Evolutionary conservation across 2,888 invertebrate species (phyloP), one percentile per base, ranked within the genome.

Genomic region (Balanococcus diminutus): DNA sequence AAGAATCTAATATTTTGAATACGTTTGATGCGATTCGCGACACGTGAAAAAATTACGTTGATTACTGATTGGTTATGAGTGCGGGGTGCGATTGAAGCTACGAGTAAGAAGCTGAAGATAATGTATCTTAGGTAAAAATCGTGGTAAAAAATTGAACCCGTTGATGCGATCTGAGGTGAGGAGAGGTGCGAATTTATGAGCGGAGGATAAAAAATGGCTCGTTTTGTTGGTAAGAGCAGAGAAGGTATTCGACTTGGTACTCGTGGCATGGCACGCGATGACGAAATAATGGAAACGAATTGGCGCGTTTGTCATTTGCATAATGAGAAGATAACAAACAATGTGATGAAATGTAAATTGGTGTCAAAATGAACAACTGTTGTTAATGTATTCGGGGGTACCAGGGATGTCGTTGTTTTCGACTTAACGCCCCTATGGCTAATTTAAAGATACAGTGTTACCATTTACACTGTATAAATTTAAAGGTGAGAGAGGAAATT

Each of bases 321-420:
- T 84, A 84, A 84, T 84, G 31, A 84, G 84, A 84, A 84, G 72
- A 75, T 75, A 79, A 42, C 84, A 84, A 84, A 84, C 84, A 75
- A 75, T 84, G 31, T 46, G 84, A 84, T 82, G 82, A 84, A 84
- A 84, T 84, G 84, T 72, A 84, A 84, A 84, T 84, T 84, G 84
- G 84, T 84, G 84, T 84, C 84, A 84, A 84, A 84, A 84, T 84
- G 84, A 84, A 79, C 84, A 84, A 84, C 84, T 46, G 75, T 46
- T 84, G 72, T 46, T 84, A 84, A 84, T 84, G 84, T 84, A 75
- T 75, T 75, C 61, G 75, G 32, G 84, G 84, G 75, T 84, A 46
- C 39, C 42, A 72, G 72, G 39, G 32, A 42, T 31, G 72, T 36
- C 14, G 72, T 46, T 31, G 42, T 61, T 36, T 75, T 61, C 39